Conservation (phyloP, 2,797 vertebrate species). For the Ataeniobius toweri region DNA sequence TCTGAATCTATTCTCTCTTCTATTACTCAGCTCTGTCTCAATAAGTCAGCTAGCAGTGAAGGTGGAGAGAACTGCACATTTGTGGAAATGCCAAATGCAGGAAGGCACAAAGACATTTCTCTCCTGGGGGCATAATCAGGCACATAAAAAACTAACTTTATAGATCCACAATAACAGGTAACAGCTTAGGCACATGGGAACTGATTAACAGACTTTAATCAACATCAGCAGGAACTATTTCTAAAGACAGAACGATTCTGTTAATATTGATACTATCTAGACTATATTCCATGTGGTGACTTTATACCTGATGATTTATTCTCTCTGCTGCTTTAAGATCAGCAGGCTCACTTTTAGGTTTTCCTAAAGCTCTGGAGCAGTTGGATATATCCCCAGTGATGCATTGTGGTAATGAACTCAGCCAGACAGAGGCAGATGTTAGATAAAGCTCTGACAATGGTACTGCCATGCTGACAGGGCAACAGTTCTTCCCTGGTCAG, state of each 20-base stretch:
- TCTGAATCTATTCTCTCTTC: conserved; percentile 56
- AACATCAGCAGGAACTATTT: background rate
- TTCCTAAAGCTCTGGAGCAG: background rate
- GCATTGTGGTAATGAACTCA: conserved; percentile 12
- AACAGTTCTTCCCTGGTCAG: background rate
- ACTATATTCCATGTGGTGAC: too few relatives aligned
- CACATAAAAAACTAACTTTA: background rate
- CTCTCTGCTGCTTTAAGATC: background rate
- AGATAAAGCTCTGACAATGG: background rate
- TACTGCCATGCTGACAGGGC: background rate
- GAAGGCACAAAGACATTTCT: conserved; percentile 41
- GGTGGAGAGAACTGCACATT: conserved; percentile 25
- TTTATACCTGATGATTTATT: background rate
- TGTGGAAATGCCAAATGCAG: conserved; percentile 33
- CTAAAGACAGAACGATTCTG: background rate
- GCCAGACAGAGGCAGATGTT: conserved; percentile 26
- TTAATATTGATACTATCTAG: background rate
- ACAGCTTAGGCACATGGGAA: background rate
- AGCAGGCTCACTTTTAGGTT: background rate
- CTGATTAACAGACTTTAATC: background rate
- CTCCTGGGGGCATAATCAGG: conserved; percentile 8
- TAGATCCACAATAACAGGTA: background rate
- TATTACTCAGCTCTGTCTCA: conserved; percentile 62
- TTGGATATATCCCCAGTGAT: conserved; percentile 1
- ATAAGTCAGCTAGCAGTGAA: conserved; percentile 24